Base-by-base conservation (phyloP, 1,140 invertebrate species). In the Parapsyche elsis region DNA sequence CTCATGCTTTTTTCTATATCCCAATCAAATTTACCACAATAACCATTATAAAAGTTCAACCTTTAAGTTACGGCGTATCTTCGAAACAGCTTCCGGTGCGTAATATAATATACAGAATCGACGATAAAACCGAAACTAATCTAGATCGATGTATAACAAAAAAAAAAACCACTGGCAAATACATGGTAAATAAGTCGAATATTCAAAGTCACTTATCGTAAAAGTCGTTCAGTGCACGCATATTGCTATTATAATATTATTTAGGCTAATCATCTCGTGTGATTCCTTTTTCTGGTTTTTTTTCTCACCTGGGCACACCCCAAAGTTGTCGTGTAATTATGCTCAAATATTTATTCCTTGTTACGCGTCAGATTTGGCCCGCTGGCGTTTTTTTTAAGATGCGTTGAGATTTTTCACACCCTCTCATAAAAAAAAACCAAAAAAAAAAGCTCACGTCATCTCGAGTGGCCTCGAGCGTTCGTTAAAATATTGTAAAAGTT, bases 371-470 rank as follows among this genome's bases (percentile, higher is more conserved):
- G 73, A 79, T 49, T 38, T 59, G n/a, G 24, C 38, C 76, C 30
- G 5, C n/a, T 19, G 53, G 61, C 64, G 21, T 53, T 79, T 79
- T n/a, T n/a, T 79, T 79, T 79, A 73, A 23, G 30, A 19, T 24
- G 61, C 21, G 21, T 49, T n/a, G 49, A 74, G 30, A 79, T 79
- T 79, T 79, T 79, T 79, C 78, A 79, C 78, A 79, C 78, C 78
- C 78, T 30, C 67, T 70, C 46, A n/a, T 23, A 77, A 16, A 30
- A 45, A 23, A 73, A 38, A 38, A 38, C 21, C 4, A 38, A 21
- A 76, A 76, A 21, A 77, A 77, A 77, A 77, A 16, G 57, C 44
- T 67, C 53, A 64, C 75, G 46, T 77, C 75, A 64, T 77, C 44
- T 49, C 59, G 16, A 46, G 57, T 77, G 64, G 57, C 75, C 75